Evolutionary conservation across 2,888 invertebrate genomes (phyloP), one percentile per base, ranked within the genome.

Genomic region (Hyppa rectilinea): DNA sequence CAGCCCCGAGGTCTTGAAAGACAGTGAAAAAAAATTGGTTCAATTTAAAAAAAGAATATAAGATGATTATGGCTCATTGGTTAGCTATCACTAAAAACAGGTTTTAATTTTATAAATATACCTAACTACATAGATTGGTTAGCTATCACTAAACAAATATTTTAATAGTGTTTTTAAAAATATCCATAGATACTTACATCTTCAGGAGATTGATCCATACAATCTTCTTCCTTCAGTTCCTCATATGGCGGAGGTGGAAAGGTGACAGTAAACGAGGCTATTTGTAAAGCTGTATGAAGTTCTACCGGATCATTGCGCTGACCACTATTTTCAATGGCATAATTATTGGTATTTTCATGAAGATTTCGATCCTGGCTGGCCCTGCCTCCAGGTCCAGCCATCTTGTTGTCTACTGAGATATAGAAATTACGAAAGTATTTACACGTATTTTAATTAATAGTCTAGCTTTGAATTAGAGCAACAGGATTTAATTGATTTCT

Each of bases 361-460:
- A 9, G 14, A 53, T 9, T 34, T 34, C 31, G 20, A 43, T 0
- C 43, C 14, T n/a, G 58, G n/a, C 17, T 47, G 9, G 14, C 6
- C 34, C 17, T 36, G 6, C 43, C 26, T 7, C 17, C 45, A 12
- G 60, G 20, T 7, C 17, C 45, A 12, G 60, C 62, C 69, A 70
- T 70, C 31, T 69, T 60, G 69, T n/a, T 23, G 36, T 17, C 38
- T 34, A 47, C 36, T 52, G 14, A 6, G 6, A 20, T 58, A 72
- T 17, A 1, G 7, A 26, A 59, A 73, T 56, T 12, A 10, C 7
- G 20, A 47, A 45, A 14, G 7, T 14, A 23, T 1, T 2, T 31
- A 9, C 2, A 4, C 0, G 2, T 20, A 34, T 12, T 14, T 9
- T 0, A 20, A 2, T 20, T 14, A n/a, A 6, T 12, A 36, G n/a